phyloP scores from a whole-genome alignment of 1,140 invertebrate species.

The Papilio xuthus region DNA sequence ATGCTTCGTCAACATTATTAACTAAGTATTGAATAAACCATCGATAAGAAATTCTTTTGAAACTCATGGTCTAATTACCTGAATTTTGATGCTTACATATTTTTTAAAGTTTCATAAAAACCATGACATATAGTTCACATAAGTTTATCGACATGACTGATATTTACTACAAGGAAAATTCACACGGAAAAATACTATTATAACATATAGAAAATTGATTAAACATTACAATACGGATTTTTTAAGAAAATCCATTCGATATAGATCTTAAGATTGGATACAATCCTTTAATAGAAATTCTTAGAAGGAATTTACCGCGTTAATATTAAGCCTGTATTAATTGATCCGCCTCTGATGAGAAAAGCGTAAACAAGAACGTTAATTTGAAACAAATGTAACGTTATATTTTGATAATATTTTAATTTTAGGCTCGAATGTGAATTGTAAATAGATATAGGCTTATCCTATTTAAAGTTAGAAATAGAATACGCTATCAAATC shows the following conservation, averaged over 20 bases:
- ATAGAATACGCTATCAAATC: not conserved
- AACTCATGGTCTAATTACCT: too few species aligned
- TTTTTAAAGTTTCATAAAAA: not conserved
- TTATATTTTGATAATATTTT: not conserved
- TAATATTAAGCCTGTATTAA: constrained; percentile 8
- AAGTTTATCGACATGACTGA: not conserved
- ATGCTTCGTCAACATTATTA: not conserved
- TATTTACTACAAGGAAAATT: not conserved
- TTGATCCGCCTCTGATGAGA: not conserved
- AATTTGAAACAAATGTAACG: too few species aligned
- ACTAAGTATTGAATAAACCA: not conserved
- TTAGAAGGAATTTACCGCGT: not conserved
- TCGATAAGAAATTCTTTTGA: not conserved
- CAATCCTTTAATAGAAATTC: not conserved
- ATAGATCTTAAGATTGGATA: not conserved
- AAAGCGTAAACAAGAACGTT: not conserved
- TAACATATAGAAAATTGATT: not conserved
- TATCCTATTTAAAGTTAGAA: not conserved
- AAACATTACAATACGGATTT: not conserved
- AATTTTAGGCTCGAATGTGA: not conserved
- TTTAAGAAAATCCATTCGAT: not conserved
- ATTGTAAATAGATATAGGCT: not conserved
- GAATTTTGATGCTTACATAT: not conserved
- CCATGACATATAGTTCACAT: not conserved
- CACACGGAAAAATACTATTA: not conserved